Conservation (phyloP, 2,113 vertebrate genomes). For the Parotia lawesii region DNA sequence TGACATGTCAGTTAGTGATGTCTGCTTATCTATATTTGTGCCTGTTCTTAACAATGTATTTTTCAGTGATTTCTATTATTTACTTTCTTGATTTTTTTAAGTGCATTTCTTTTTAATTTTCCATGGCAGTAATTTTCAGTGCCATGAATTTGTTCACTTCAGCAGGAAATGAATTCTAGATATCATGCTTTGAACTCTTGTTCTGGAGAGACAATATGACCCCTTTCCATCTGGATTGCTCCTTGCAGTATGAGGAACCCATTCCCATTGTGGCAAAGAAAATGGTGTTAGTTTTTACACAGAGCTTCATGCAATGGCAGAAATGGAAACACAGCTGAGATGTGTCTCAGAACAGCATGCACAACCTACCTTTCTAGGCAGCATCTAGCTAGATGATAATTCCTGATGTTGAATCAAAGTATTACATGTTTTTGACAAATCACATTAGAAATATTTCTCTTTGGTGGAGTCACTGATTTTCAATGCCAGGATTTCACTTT, state of each 20-base stretch:
- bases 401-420: neutral
- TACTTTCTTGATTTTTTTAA: neutral
- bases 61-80: constrained; percentile 18
- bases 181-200: neutral
- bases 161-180: neutral
- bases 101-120: neutral
- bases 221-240: neutral
- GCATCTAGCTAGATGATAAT: neutral
- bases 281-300: neutral
- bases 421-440: neutral
- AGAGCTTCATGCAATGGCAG: neutral
- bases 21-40: neutral
- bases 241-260: neutral
- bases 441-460: neutral
- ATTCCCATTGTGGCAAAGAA: neutral
- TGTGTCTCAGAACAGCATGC: neutral
- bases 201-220: neutral
- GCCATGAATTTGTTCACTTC: neutral
- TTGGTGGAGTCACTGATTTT: neutral
- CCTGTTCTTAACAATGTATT: neutral
- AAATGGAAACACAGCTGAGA: neutral
- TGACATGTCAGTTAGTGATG: neutral
- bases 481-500: neutral
- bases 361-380: neutral
- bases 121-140: neutral